These are phyloP conservation scores for Characodon lateralis DNA, from an alignment of 2,797 vertebrate genomes.

Conservation along the genomic window DNA sequence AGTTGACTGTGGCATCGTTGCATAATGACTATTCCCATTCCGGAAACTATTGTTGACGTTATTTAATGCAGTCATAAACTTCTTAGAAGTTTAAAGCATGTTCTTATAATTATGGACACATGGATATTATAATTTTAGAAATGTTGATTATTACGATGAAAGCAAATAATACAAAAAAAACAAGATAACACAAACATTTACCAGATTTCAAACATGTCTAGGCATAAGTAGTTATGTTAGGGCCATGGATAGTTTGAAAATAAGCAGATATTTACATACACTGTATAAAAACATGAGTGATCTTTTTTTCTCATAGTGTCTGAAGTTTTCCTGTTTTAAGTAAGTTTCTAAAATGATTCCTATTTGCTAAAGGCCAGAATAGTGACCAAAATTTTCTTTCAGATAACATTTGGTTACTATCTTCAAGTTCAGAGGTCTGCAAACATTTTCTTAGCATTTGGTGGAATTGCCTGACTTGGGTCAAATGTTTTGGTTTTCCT, in stretches of 20 bases:
- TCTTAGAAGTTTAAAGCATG: background rate
- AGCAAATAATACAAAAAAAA: background rate
- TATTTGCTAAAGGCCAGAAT: background rate
- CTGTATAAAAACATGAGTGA: background rate
- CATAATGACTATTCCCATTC: conserved; percentile 4
- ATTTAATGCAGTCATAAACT: background rate
- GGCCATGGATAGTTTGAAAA: background rate
- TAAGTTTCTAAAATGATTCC: background rate
- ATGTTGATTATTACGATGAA: background rate
- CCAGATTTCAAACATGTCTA: too few relatives aligned
- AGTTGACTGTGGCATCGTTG: conserved; percentile 3
- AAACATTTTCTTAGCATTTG: background rate
- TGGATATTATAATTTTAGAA: background rate
- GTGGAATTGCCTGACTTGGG: background rate
- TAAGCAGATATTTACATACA: background rate
- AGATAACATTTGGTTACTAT: too few relatives aligned
- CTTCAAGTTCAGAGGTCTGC: background rate
- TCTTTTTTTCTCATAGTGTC: too few relatives aligned
- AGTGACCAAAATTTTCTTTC: background rate
- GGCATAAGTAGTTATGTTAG: too few relatives aligned
- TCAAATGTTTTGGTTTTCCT: background rate
- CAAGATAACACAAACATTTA: background rate
- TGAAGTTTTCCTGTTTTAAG: background rate
- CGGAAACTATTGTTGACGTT: background rate
- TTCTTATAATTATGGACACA: background rate